phyloP scores from a whole-genome alignment of 2,888 invertebrate genomes.

The Meteorus colon region DNA sequence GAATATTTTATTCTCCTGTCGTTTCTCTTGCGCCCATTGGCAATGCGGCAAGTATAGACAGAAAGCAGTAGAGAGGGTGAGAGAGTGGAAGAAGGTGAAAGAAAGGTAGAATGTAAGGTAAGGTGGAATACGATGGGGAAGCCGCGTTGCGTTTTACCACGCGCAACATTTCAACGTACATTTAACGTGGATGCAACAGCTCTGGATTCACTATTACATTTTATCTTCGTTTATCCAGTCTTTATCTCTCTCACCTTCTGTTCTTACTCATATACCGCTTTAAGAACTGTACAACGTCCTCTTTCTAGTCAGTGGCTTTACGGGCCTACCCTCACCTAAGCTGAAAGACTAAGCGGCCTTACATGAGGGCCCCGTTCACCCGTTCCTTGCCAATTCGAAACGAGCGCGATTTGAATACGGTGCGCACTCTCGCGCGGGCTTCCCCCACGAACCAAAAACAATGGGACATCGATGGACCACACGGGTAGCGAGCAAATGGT shows the following conservation, averaged over 20 bases:
- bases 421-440: constrained; percentile 42
- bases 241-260: not conserved
- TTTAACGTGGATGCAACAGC: not conserved
- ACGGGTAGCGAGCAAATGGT: constrained; percentile 74
- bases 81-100: constrained; percentile 12
- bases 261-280: not conserved
- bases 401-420: constrained; percentile 70
- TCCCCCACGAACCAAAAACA: constrained; percentile 66
- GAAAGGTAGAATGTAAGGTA: constrained; percentile 8
- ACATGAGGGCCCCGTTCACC: constrained; percentile 47
- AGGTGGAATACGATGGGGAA: constrained; percentile 8
- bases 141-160: constrained; percentile 24
- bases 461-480: constrained; percentile 73
- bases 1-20: constrained; percentile 70
- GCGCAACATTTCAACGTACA: constrained; percentile 23
- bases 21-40: constrained; percentile 33
- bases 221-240: not conserved
- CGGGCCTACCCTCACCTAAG: not conserved
- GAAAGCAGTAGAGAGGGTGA: constrained; percentile 1
- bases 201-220: not conserved
- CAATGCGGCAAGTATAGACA: constrained; percentile 18
- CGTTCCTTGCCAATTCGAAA: constrained; percentile 66
- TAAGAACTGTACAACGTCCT: not conserved
- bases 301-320: not conserved
- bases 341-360: not conserved